Evolutionary conservation across 2,888 invertebrate species (phyloP).

Genomic region (Tenthredo amoena): DNA sequence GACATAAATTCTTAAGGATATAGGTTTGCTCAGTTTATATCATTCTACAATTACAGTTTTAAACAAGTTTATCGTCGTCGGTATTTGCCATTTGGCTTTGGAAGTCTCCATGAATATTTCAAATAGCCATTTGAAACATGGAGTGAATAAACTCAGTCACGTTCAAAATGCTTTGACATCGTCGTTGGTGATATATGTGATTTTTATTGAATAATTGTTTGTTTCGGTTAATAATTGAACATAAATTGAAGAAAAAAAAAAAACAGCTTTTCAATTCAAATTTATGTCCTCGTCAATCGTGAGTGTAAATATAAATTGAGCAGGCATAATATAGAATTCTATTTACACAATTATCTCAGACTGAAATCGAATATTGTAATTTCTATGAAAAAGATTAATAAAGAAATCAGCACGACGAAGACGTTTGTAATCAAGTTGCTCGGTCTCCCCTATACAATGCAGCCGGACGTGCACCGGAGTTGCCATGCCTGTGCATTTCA

Average conservation of each 20-base stretch:
- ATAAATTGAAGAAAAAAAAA: neutral
- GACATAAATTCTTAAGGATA: neutral
- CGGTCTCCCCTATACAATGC: neutral
- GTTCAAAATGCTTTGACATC: neutral
- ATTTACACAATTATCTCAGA: slow-evolving; percentile 24
- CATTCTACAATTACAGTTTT: neutral
- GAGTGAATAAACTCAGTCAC: neutral
- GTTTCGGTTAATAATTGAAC: neutral
- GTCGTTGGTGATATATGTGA: neutral
- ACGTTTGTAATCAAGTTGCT: neutral
- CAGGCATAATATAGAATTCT: slow-evolving; percentile 27
- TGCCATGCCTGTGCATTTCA: neutral
- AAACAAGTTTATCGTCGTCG: neutral
- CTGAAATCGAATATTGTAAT: slow-evolving; percentile 18
- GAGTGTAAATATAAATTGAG: slow-evolving; percentile 41
- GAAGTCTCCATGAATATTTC: neutral
- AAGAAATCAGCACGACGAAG: neutral
- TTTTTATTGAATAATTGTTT: neutral
- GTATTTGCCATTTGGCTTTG: neutral
- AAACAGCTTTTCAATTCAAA: neutral
- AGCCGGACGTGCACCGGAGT: neutral
- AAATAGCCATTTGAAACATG: neutral
- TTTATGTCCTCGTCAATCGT: slow-evolving; percentile 24
- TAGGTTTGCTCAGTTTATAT: slow-evolving; percentile 45
- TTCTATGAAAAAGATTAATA: slow-evolving; percentile 25